Evolutionary conservation across 1,140 invertebrate genomes (phyloP).

Genomic region (Palaemon carinicauda): DNA sequence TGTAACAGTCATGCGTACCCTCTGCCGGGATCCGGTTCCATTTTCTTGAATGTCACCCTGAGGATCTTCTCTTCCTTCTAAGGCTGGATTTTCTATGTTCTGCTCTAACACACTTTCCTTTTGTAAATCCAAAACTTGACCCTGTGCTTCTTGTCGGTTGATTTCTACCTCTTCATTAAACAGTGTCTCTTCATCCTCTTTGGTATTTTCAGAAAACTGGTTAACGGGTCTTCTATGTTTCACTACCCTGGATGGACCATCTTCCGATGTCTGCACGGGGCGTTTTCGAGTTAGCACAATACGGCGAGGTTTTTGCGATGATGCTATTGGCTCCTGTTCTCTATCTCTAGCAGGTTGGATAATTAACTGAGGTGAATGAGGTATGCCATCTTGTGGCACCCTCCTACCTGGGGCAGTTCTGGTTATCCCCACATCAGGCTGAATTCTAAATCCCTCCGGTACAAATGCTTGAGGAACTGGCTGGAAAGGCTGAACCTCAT

Average conservation of each 20-base stretch:
- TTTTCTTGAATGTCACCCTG: slow-evolving; percentile 58
- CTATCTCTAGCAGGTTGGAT: background rate
- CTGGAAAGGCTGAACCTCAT: background rate
- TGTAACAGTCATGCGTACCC: slow-evolving; percentile 59
- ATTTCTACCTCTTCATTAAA: no score
- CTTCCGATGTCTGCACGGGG: background rate
- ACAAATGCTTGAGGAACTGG: background rate
- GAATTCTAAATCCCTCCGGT: no score
- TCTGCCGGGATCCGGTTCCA: background rate
- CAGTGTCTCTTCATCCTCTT: no score
- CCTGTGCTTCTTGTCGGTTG: no score
- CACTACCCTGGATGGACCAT: background rate
- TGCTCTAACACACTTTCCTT: no score
- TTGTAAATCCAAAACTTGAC: no score
- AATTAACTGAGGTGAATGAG: background rate
- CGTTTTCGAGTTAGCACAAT: slow-evolving; percentile 29
- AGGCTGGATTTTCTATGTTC: no score
- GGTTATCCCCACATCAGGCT: no score
- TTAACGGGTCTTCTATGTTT: slow-evolving; percentile 26
- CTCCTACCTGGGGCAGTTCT: no score
- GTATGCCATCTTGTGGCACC: background rate
- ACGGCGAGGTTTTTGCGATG: slow-evolving; percentile 9
- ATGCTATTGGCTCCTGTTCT: background rate
- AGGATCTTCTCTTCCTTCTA: slow-evolving; percentile 25
- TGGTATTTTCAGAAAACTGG: background rate